phyloP scores from a whole-genome alignment of 2,113 vertebrate species.

The Gymnobelideus leadbeateri region DNA sequence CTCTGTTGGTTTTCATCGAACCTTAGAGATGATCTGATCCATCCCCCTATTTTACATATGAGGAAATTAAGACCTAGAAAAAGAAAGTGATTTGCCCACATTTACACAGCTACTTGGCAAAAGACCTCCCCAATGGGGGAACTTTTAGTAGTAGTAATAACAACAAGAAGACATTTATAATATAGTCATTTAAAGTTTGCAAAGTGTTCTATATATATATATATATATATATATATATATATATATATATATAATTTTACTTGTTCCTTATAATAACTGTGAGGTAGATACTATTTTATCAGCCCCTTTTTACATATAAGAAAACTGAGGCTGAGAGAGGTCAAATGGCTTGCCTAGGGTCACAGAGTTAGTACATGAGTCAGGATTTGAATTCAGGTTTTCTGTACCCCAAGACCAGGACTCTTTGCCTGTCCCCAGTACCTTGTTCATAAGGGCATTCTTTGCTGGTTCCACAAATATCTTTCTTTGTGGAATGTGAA shows the following conservation, averaged over 20 bases:
- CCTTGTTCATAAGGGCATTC: constrained; percentile 6
- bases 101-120: not conserved
- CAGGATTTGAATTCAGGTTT: not conserved
- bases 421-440: not conserved
- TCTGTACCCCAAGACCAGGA: not conserved
- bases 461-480: constrained; percentile 33
- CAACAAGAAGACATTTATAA: not conserved
- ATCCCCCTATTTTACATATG: not conserved
- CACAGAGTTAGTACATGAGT: not conserved
- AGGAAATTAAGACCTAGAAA: not conserved
- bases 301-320: not conserved
- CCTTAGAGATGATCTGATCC: not conserved
- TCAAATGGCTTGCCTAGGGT: not conserved
- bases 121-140: not conserved
- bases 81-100: not conserved
- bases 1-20: constrained; percentile 16
- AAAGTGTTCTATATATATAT: not conserved
- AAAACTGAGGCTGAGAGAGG: too few species aligned
- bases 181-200: not conserved
- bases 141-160: not conserved
- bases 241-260: not conserved
- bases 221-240: too few species aligned
- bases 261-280: not conserved
- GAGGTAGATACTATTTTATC: not conserved
- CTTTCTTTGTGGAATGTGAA: not conserved